Evolutionary conservation across 2,888 invertebrate genomes (phyloP).

Genomic region (Ectobius pallidus): DNA sequence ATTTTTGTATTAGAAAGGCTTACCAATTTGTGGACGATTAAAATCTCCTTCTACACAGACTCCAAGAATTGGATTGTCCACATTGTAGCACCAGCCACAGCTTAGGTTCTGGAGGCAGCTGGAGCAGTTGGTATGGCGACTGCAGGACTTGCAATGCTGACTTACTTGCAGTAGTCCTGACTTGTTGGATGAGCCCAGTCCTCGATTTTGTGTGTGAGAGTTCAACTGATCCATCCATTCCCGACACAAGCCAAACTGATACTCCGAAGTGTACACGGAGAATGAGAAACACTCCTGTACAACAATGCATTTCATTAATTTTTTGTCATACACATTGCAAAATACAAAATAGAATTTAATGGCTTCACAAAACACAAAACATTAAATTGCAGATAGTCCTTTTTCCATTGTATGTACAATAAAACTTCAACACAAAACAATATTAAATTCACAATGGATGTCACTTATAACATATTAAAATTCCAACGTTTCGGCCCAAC

Average conservation of each 20-base stretch:
- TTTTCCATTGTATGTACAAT: too few relatives aligned
- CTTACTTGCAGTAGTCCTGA: constrained; percentile 21
- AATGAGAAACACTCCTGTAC: constrained; percentile 90
- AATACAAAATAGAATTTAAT: too few relatives aligned
- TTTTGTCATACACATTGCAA: too few relatives aligned
- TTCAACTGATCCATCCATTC: constrained; percentile 89
- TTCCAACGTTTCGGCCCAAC: too few relatives aligned
- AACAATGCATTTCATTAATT: too few relatives aligned
- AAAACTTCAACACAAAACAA: too few relatives aligned
- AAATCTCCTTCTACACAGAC: constrained; percentile 87
- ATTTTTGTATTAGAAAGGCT: too few relatives aligned
- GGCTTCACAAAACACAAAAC: too few relatives aligned
- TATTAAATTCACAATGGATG: too few relatives aligned
- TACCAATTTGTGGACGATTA: constrained; percentile 72
- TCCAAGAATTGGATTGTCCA: constrained; percentile 87
- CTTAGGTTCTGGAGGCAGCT: constrained; percentile 81
- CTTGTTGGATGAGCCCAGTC: constrained; percentile 13
- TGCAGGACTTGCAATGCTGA: constrained; percentile 79
- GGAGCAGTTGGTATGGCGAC: constrained; percentile 75
- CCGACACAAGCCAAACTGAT: constrained; percentile 90
- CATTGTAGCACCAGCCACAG: constrained; percentile 94
- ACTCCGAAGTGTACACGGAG: constrained; percentile 93
- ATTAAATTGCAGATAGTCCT: too few relatives aligned
- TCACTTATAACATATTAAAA: too few relatives aligned
- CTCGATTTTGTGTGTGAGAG: constrained; percentile 42